A percentile compares a stretch with the other conserved stretches of the same genome.
Evolutionary conservation across 2,888 invertebrate species (phyloP).

Genomic region (Drosophila nigricruria): DNA sequence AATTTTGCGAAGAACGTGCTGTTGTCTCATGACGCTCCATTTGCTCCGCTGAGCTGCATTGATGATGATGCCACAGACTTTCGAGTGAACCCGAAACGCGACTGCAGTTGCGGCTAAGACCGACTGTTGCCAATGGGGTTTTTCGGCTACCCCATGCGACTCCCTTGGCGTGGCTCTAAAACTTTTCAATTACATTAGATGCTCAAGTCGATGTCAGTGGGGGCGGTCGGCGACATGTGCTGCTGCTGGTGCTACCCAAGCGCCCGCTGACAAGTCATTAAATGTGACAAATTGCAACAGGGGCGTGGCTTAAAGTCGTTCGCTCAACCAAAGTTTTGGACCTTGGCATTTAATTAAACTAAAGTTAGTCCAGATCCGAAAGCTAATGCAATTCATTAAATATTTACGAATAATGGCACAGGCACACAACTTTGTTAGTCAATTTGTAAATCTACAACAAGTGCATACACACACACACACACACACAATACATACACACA

Average conservation of each 20-base stretch:
- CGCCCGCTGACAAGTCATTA: constrained; percentile 79
- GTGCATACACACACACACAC: constrained; percentile 14
- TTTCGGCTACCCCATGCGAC: neutral
- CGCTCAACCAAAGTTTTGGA: constrained; percentile 50
- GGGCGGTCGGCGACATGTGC: constrained; percentile 52
- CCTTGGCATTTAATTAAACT: constrained; percentile 73
- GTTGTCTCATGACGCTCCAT: constrained; percentile 75
- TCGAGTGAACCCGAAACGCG: constrained; percentile 27
- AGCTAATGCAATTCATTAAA: constrained; percentile 76
- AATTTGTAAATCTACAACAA: constrained; percentile 44
- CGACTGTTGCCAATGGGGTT: constrained; percentile 19
- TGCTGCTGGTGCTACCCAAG: constrained; percentile 48
- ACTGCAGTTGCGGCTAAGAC: constrained; percentile 56
- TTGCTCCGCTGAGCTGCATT: constrained; percentile 53
- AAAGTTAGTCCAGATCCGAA: constrained; percentile 53
- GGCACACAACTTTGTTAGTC: constrained; percentile 53
- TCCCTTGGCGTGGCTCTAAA: constrained; percentile 51
- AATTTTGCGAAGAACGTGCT: constrained; percentile 75
- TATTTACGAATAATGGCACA: constrained; percentile 63
- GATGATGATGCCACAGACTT: constrained; percentile 41
- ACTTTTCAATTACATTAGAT: constrained; percentile 78
- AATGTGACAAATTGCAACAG: constrained; percentile 72
- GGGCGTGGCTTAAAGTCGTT: constrained; percentile 63
- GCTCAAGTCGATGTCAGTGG: constrained; percentile 57
- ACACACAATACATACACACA: neutral